phyloP scores from a whole-genome alignment of 1,140 invertebrate species.

The Cotesia typhae region DNA sequence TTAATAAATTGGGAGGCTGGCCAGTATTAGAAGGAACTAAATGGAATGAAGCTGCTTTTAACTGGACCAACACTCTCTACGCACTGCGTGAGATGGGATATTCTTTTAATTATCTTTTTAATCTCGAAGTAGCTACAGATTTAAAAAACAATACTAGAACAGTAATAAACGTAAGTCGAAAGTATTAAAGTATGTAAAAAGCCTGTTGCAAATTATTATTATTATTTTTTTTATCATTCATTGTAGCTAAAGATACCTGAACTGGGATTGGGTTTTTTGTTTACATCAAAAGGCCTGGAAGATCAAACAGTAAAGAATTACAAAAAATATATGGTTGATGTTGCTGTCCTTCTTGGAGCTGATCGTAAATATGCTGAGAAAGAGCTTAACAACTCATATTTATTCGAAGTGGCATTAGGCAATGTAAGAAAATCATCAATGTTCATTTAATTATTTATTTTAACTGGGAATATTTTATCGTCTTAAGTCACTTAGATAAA shows the following conservation, averaged over 20 bases:
- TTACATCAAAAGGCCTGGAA: slow-evolving; percentile 84
- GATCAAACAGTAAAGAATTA: slow-evolving; percentile 83
- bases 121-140: slow-evolving; percentile 88
- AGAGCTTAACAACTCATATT: slow-evolving; percentile 83
- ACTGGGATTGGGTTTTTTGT: slow-evolving; percentile 87
- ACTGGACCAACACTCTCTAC: slow-evolving; percentile 85
- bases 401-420: slow-evolving; percentile 95
- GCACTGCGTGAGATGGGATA: slow-evolving; percentile 82
- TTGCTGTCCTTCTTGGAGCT: slow-evolving; percentile 88
- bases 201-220: no score
- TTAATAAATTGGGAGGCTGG: slow-evolving; percentile 88
- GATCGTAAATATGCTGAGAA: slow-evolving; percentile 72
- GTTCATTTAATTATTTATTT: no score
- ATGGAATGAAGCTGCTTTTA: slow-evolving; percentile 79
- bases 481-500: no score
- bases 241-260: slow-evolving; percentile 89
- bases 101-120: slow-evolving; percentile 91
- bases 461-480: no score
- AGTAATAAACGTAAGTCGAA: slow-evolving; percentile 82
- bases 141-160: slow-evolving; percentile 88
- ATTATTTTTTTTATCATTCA: slow-evolving; percentile 15
- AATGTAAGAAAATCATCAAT: slow-evolving; percentile 72
- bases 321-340: slow-evolving; percentile 85
- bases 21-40: slow-evolving; percentile 81
- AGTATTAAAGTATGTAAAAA: not conserved